Evolutionary conservation across 2,797 vertebrate species (phyloP).

Genomic region (Gymnoscopelus microlampas): DNA sequence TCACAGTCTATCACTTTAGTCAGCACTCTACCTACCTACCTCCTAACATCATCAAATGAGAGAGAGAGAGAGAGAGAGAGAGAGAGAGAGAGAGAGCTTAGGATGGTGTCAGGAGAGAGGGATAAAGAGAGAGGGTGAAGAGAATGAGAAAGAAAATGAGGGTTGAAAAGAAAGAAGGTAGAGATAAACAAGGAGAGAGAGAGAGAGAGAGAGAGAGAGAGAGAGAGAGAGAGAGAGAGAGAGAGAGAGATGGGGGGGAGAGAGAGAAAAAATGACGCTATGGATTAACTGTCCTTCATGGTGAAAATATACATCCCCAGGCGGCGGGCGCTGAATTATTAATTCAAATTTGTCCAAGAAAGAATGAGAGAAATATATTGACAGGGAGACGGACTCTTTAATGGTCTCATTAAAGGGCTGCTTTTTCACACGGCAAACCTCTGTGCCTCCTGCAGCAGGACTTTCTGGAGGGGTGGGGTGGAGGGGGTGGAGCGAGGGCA

Average conservation of each 20-base stretch:
- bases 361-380: slow-evolving; percentile 85
- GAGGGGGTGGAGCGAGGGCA: not conserved
- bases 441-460: slow-evolving; percentile 72
- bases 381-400: slow-evolving; percentile 81
- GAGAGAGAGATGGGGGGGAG: slow-evolving; percentile 17
- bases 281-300: slow-evolving; percentile 91
- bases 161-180: slow-evolving; percentile 7
- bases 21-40: slow-evolving; percentile 70
- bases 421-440: slow-evolving; percentile 75
- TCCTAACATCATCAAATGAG: slow-evolving; percentile 66
- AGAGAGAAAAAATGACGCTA: slow-evolving; percentile 66
- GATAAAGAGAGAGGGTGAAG: slow-evolving; percentile 10
- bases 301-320: slow-evolving; percentile 87
- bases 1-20: slow-evolving; percentile 66
- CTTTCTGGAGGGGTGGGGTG: slow-evolving; percentile 68
- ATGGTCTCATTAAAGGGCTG: slow-evolving; percentile 86
- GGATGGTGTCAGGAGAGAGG: slow-evolving; percentile 4
- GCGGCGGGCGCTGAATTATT: slow-evolving; percentile 87
- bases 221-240: slow-evolving; percentile 13
- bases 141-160: slow-evolving; percentile 13
- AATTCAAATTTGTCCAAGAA: slow-evolving; percentile 86
- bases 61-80: slow-evolving; percentile 49
- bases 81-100: slow-evolving; percentile 41
- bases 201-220: slow-evolving; percentile 39
- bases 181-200: slow-evolving; percentile 40